Conservation (phyloP, 2,888 invertebrate species). For the Argyresthia goedartella region DNA sequence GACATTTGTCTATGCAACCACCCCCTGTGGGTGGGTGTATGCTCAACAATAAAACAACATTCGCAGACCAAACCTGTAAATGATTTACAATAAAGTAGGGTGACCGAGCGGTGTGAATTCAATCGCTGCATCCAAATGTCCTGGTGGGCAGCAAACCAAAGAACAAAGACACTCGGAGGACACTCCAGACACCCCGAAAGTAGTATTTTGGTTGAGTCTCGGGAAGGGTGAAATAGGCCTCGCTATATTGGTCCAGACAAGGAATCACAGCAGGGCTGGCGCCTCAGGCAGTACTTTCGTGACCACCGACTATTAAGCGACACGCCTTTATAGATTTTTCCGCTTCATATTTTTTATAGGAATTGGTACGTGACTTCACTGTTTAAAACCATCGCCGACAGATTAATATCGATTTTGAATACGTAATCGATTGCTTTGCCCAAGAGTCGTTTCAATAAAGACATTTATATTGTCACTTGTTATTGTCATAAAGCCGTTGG, state of each 20-base stretch:
- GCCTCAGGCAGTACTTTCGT: slow-evolving; percentile 58
- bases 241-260: slow-evolving; percentile 33
- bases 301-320: slow-evolving; percentile 50
- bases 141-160: slow-evolving; percentile 32
- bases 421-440: slow-evolving; percentile 7
- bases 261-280: slow-evolving; percentile 59
- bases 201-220: slow-evolving; percentile 9
- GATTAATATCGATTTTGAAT: slow-evolving; percentile 44
- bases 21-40: background rate
- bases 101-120: slow-evolving; percentile 51
- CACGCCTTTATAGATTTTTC: slow-evolving; percentile 49
- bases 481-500: background rate
- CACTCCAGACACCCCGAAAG: slow-evolving; percentile 13
- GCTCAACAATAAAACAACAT: background rate
- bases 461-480: background rate
- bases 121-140: slow-evolving; percentile 44
- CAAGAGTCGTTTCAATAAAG: background rate
- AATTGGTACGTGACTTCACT: slow-evolving; percentile 42
- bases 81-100: slow-evolving; percentile 59
- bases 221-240: slow-evolving; percentile 21
- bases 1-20: background rate
- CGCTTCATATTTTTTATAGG: slow-evolving; percentile 33
- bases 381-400: slow-evolving; percentile 42
- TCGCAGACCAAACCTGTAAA: slow-evolving; percentile 42
- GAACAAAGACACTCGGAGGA: slow-evolving; percentile 24